Conservation (phyloP, 2,888 invertebrate genomes). For the Phalera bucephala region DNA sequence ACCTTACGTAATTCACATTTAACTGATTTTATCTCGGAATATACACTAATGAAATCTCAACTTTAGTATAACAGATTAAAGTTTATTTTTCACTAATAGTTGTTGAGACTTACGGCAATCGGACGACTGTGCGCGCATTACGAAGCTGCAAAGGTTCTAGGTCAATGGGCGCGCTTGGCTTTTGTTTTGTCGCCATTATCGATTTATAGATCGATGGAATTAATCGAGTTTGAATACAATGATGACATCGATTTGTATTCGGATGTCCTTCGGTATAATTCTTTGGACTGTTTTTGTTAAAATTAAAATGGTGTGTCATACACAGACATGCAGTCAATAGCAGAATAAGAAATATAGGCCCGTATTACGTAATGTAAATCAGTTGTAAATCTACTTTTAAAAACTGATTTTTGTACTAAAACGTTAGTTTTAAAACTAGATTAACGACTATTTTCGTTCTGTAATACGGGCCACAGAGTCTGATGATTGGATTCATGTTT, state of each 20-base stretch:
- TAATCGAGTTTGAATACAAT: conserved; percentile 40
- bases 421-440: no score
- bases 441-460: no score
- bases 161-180: conserved; percentile 53
- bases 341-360: no score
- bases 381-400: no score
- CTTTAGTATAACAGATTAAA: conserved; percentile 7
- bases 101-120: conserved; percentile 7
- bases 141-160: conserved; percentile 55
- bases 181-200: conserved; percentile 39
- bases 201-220: conserved; percentile 35
- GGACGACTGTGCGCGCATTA: conserved; percentile 30
- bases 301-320: no score
- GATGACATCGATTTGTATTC: conserved; percentile 8
- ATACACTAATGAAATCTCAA: conserved; percentile 7
- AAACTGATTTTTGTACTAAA: no score
- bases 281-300: no score
- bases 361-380: no score
- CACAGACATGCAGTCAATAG: no score
- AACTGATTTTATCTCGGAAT: conserved; percentile 8
- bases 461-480: no score
- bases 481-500: no score
- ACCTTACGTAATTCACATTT: conserved; percentile 27
- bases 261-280: background rate
- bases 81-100: conserved; percentile 7